Conservation (phyloP, 2,113 vertebrate species). For the Seriola quinqueradiata region DNA sequence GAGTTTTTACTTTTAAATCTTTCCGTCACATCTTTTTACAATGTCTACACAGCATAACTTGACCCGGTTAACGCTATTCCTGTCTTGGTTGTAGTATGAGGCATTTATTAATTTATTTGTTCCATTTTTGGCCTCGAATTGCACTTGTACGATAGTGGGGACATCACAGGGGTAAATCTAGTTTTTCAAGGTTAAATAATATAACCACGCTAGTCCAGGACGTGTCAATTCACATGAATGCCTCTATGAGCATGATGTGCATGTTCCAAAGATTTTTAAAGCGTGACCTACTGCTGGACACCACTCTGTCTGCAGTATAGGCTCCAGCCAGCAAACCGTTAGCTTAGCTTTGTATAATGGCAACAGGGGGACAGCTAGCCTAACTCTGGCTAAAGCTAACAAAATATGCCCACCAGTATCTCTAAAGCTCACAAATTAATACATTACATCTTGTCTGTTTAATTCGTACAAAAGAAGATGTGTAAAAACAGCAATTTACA, state of each 20-base stretch:
- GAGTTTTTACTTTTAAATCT: slow-evolving; percentile 48
- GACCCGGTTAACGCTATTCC: slow-evolving; percentile 51
- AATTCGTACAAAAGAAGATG: too few species aligned
- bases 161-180: not conserved
- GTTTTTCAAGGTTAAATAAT: not conserved
- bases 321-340: not conserved
- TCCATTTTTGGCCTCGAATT: slow-evolving; percentile 21
- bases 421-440: not conserved
- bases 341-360: not conserved
- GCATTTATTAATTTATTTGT: slow-evolving; percentile 35
- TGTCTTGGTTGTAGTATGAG: slow-evolving; percentile 27
- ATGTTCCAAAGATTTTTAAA: not conserved
- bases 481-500: too few species aligned
- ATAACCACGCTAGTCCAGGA: not conserved
- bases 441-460: too few species aligned
- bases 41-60: slow-evolving; percentile 43
- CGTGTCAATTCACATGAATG: slow-evolving; percentile 1
- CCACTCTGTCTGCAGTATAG: not conserved
- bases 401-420: not conserved
- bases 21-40: slow-evolving; percentile 52
- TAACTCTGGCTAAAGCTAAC: too few species aligned
- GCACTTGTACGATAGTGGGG: slow-evolving; percentile 6
- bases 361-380: too few species aligned
- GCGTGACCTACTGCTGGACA: not conserved
- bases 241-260: not conserved